Conservation (phyloP, 2,888 invertebrate genomes). For the Seladonia tumulorum region DNA sequence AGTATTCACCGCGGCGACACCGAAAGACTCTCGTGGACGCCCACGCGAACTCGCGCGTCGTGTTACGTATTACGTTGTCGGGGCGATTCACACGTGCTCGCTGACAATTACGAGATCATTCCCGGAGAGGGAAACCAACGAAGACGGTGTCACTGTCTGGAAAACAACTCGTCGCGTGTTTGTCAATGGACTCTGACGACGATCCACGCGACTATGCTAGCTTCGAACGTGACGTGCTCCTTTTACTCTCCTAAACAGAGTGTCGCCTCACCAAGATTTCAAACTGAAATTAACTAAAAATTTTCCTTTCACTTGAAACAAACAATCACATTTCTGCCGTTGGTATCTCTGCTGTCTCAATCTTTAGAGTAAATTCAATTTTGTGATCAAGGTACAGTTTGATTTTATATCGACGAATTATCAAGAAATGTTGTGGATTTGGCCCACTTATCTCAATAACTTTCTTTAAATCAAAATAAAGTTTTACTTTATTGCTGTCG, state of each 20-base stretch:
- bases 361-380: neutral
- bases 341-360: no score
- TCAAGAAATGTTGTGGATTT: neutral
- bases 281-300: no score
- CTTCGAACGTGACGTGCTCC: neutral
- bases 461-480: no score
- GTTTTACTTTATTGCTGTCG: no score
- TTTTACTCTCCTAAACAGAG: neutral
- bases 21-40: slow-evolving; percentile 45
- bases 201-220: neutral
- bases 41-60: slow-evolving; percentile 43
- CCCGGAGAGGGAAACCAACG: slow-evolving; percentile 7
- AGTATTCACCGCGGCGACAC: neutral
- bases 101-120: slow-evolving; percentile 24
- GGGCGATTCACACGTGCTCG: slow-evolving; percentile 50
- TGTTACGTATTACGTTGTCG: slow-evolving; percentile 34
- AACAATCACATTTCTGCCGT: no score
- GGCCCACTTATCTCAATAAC: no score
- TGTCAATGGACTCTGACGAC: neutral
- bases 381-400: neutral
- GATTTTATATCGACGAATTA: neutral
- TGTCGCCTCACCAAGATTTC: neutral
- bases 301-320: no score
- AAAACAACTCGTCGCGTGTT: slow-evolving; percentile 5
- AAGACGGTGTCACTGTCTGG: slow-evolving; percentile 18